phyloP scores from a whole-genome alignment of 2,113 vertebrate genomes.

The Callopanchax toddi region DNA sequence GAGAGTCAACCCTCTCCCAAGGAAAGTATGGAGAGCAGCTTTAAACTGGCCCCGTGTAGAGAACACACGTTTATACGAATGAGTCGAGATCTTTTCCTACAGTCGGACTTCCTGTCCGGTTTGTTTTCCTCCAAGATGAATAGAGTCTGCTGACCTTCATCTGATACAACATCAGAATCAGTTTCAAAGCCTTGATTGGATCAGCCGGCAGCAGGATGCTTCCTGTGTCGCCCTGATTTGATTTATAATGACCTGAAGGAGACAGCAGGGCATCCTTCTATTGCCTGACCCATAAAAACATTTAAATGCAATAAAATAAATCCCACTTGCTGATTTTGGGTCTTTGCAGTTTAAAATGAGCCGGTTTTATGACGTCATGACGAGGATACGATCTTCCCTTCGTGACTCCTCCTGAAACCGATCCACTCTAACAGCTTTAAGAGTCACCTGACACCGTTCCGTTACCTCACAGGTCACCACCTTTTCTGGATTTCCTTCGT shows the following conservation, averaged over 20 bases:
- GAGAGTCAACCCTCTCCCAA: constrained; percentile 35
- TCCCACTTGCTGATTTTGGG: neutral
- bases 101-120: too few species aligned
- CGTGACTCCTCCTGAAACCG: neutral
- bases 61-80: too few species aligned
- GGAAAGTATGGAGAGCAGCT: neutral
- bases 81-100: too few species aligned
- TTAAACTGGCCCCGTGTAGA: neutral
- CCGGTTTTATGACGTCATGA: too few species aligned
- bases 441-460: neutral
- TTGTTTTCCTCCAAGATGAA: too few species aligned
- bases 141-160: too few species aligned
- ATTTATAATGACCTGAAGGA: constrained; percentile 40
- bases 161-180: constrained; percentile 18
- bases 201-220: constrained; percentile 21
- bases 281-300: constrained; percentile 26
- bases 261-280: constrained; percentile 27
- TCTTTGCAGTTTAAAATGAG: constrained; percentile 24
- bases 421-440: too few species aligned
- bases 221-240: constrained; percentile 40
- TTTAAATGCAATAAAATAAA: constrained; percentile 31
- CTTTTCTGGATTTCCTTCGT: constrained; percentile 20
- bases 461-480: neutral
- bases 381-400: constrained; percentile 2
- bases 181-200: constrained; percentile 49